These are phyloP conservation scores for Cryptoblepharus egeriae DNA, from an alignment of 2,797 vertebrate species.

Conservation along the genomic window DNA sequence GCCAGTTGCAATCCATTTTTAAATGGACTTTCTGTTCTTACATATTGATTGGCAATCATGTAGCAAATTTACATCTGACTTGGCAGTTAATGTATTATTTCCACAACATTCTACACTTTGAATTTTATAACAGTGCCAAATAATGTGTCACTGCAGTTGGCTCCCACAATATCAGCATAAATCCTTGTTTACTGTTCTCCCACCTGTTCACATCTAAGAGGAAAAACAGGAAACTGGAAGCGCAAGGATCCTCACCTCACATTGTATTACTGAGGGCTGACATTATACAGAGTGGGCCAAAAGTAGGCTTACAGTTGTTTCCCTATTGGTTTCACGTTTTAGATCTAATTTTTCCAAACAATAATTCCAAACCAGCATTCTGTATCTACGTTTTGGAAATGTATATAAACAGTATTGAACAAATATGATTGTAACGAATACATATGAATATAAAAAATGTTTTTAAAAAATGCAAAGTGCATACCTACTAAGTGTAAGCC, in stretches of 20 bases:
- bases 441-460: no score
- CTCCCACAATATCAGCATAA: neutral
- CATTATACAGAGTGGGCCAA: no score
- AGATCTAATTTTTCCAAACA: no score
- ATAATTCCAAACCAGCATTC: no score
- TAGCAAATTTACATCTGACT: slow-evolving; percentile 37
- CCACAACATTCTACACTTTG: slow-evolving; percentile 11
- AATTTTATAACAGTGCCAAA: slow-evolving; percentile 19
- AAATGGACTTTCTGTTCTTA: slow-evolving; percentile 32
- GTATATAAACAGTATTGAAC: no score
- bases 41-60: slow-evolving; percentile 36
- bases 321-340: no score
- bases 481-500: no score
- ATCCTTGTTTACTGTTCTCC: neutral
- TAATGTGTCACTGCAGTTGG: neutral
- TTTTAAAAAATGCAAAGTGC: no score
- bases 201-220: neutral
- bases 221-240: neutral
- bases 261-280: neutral
- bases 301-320: no score
- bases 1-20: slow-evolving; percentile 35
- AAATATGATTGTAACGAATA: no score
- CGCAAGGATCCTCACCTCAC: neutral
- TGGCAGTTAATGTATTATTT: slow-evolving; percentile 42
- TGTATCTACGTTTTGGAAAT: no score